Conservation (phyloP, 2,888 invertebrate genomes). For the Oscheius sp. region DNA sequence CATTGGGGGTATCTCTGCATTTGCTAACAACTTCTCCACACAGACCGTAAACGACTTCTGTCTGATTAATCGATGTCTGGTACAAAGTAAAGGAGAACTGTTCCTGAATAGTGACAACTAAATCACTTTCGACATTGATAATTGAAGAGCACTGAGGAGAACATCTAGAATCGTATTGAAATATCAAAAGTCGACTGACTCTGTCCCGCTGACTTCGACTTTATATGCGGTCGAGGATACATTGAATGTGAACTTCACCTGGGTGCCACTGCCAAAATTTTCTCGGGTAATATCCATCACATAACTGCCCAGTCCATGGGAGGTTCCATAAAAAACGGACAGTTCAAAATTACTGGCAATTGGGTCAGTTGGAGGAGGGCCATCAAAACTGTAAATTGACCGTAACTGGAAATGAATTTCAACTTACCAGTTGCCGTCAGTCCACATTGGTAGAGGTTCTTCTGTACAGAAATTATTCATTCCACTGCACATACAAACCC, state of each 20-base stretch:
- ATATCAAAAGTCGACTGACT: not conserved
- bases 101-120: not conserved
- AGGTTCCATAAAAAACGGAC: constrained; percentile 12
- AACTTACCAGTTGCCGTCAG: not conserved
- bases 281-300: not conserved
- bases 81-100: constrained; percentile 4
- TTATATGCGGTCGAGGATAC: not conserved
- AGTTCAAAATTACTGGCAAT: not conserved
- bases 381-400: not conserved
- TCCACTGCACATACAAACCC: constrained; percentile 12
- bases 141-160: not conserved
- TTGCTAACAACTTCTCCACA: not conserved
- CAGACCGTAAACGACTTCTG: constrained; percentile 1
- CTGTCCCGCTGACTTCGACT: not conserved
- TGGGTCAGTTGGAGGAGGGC: not conserved
- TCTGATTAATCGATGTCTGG: not conserved
- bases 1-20: constrained; percentile 6
- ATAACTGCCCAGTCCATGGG: not conserved
- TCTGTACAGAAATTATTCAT: not conserved
- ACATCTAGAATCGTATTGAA: not conserved
- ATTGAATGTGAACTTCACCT: not conserved
- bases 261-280: not conserved
- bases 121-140: not conserved
- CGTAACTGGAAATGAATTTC: not conserved
- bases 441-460: not conserved